phyloP scores from a whole-genome alignment of 2,113 vertebrate genomes.

The Ceratotherium simum region DNA sequence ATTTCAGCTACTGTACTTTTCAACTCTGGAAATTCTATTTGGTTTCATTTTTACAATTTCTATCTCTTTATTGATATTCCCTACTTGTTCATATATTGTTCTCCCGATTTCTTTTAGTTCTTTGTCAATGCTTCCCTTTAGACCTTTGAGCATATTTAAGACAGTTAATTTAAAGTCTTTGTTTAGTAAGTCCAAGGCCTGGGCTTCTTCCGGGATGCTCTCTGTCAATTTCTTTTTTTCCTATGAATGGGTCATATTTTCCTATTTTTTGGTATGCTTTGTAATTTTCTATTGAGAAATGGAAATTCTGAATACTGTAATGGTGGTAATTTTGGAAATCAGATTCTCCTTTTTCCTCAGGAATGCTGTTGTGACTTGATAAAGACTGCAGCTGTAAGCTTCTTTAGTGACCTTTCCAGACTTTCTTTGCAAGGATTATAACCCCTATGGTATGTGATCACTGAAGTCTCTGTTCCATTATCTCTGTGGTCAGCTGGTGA shows the following conservation, averaged over 20 bases:
- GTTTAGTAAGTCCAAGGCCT: background rate
- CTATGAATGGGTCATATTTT: background rate
- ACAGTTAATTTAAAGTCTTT: background rate
- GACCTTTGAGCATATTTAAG: background rate
- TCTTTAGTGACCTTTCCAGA: background rate
- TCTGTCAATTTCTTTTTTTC: background rate
- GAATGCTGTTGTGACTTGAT: background rate
- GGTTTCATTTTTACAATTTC: background rate
- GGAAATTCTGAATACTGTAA: background rate
- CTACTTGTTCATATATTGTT: background rate
- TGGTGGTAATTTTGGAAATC: background rate
- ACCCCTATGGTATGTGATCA: background rate
- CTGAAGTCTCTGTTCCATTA: background rate
- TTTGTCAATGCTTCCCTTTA: background rate
- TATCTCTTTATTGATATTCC: background rate
- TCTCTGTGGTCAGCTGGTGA: background rate
- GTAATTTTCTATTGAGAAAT: background rate
- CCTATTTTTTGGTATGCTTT: background rate
- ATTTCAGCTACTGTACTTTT: background rate
- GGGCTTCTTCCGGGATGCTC: background rate
- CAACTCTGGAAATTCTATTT: background rate
- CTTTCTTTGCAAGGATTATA: background rate
- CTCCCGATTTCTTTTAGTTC: background rate
- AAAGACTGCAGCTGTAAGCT: background rate
- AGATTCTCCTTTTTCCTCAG: background rate